Evolutionary conservation across 2,888 invertebrate genomes (phyloP).

Genomic region (Dendrolimus pini): DNA sequence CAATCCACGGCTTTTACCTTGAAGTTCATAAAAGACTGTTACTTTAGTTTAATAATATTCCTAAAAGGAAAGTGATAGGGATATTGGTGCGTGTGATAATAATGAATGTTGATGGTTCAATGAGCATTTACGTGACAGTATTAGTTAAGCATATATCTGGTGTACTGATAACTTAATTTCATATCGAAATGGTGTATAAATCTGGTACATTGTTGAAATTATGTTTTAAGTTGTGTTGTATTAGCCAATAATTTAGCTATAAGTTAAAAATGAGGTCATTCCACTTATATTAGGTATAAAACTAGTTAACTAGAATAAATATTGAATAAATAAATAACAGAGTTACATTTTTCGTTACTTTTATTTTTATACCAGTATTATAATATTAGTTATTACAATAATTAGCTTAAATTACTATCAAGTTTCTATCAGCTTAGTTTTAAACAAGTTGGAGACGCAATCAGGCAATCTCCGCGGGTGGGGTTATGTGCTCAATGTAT

Average conservation of each 20-base stretch:
- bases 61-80: slow-evolving; percentile 68
- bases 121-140: slow-evolving; percentile 73
- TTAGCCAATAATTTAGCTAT: slow-evolving; percentile 30
- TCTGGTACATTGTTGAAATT: slow-evolving; percentile 32
- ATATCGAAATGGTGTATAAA: slow-evolving; percentile 46
- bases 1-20: slow-evolving; percentile 89
- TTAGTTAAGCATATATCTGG: slow-evolving; percentile 50
- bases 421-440: too few species aligned
- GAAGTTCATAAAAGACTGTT: slow-evolving; percentile 66
- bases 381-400: too few species aligned
- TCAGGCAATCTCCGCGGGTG: too few species aligned
- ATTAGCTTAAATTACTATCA: too few species aligned
- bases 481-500: too few species aligned
- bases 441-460: too few species aligned
- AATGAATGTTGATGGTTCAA: slow-evolving; percentile 50
- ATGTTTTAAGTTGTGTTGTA: slow-evolving; percentile 31
- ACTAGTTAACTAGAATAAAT: slow-evolving; percentile 36
- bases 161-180: slow-evolving; percentile 32
- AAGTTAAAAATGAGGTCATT: slow-evolving; percentile 36
- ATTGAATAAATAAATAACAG: slow-evolving; percentile 7
- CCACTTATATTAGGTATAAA: slow-evolving; percentile 32
- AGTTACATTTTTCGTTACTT: slow-evolving; percentile 5
- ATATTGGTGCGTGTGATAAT: slow-evolving; percentile 63
- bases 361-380: not conserved
- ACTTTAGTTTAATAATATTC: slow-evolving; percentile 62